Conservation (phyloP, 92 coral and sea anemone species). For the Zoanthus sociatus region DNA sequence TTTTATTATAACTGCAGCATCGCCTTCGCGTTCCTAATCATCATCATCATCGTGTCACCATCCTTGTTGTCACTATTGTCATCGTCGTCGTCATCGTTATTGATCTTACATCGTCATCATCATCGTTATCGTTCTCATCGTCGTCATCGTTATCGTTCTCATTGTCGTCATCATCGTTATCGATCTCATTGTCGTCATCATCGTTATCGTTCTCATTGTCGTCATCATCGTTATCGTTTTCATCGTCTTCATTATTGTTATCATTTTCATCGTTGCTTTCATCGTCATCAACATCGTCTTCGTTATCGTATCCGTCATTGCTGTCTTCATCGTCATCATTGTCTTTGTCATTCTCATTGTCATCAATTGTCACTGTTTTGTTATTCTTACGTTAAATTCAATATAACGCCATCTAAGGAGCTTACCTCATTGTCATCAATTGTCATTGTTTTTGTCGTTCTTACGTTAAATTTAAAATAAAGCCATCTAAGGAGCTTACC, state of each 20-base stretch:
- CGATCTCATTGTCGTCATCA: too few relatives aligned
- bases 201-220: too few relatives aligned
- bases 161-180: too few relatives aligned
- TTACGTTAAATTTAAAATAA: too few relatives aligned
- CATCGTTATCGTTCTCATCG: not conserved
- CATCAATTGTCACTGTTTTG: not conserved
- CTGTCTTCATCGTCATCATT: not conserved
- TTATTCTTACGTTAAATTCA: too few relatives aligned
- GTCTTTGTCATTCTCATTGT: not conserved
- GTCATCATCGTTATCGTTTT: too few relatives aligned
- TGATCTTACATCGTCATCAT: not conserved
- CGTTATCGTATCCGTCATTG: not conserved
- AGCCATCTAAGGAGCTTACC: not conserved
- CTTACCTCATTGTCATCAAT: not conserved
- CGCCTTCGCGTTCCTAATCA: not conserved
- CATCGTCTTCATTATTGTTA: not conserved
- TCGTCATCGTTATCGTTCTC: too few relatives aligned
- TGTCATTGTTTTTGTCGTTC: not conserved
- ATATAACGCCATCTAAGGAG: not conserved
- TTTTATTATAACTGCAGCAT: too few relatives aligned
- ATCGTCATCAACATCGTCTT: too few relatives aligned
- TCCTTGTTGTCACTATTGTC: not conserved
- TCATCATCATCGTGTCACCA: not conserved
- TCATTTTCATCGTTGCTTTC: not conserved
- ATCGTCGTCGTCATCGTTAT: not conserved